phyloP scores from a whole-genome alignment of 2,113 vertebrate species.

The Uropsilus gracilis region DNA sequence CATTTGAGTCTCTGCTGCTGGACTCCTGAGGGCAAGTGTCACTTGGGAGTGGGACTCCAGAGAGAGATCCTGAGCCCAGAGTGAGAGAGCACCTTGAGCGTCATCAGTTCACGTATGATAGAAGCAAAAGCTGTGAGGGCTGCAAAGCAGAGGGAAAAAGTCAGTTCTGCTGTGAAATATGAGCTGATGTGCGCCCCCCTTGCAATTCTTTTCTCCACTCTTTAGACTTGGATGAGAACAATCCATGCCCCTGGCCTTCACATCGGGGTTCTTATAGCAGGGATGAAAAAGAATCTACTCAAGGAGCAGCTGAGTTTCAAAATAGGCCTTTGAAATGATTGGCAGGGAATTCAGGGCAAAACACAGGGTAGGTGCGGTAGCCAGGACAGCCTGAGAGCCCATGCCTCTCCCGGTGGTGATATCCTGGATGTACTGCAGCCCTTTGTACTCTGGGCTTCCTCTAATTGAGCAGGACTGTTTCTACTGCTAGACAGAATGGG shows the following conservation, averaged over 20 bases:
- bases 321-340: neutral
- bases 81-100: neutral
- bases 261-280: fast-evolving
- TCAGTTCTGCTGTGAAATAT: neutral
- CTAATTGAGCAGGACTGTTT: neutral
- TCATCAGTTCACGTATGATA: neutral
- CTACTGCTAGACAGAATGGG: neutral
- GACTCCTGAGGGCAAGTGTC: neutral
- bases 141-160: neutral
- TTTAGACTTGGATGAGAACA: neutral
- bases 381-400: neutral
- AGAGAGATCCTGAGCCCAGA: neutral
- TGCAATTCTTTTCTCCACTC: neutral
- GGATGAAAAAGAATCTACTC: neutral
- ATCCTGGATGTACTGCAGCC: neutral
- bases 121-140: neutral
- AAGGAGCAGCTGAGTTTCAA: neutral
- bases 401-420: too few relatives aligned
- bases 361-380: neutral
- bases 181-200: too few relatives aligned
- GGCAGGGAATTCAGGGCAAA: neutral
- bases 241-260: neutral
- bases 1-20: neutral
- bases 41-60: neutral
- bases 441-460: neutral